A percentile compares a stretch with the other conserved stretches of the same genome.
phyloP scores from a whole-genome alignment of 2,888 invertebrate species.

The Uloborus plumipes region DNA sequence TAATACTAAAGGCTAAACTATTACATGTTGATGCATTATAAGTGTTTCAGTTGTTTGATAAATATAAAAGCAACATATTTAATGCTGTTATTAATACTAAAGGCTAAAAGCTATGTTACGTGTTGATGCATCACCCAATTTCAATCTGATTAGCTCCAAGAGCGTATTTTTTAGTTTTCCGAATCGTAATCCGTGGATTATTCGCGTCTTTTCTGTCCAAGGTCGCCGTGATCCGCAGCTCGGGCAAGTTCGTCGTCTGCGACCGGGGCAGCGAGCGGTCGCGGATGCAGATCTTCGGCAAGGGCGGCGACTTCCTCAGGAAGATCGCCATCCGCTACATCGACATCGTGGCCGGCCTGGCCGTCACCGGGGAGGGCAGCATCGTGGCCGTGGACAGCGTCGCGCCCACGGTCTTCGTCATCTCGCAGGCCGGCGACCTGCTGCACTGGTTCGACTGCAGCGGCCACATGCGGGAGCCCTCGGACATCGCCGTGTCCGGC shows the following conservation, averaged over 20 bases:
- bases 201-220: constrained; percentile 9
- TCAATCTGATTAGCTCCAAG: too few species aligned
- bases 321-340: constrained; percentile 86
- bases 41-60: too few species aligned
- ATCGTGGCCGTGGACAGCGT: constrained; percentile 98
- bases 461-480: constrained; percentile 97
- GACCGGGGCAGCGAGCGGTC: constrained; percentile 97
- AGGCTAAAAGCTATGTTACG: too few species aligned
- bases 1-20: too few species aligned
- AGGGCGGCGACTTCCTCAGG: constrained; percentile 93
- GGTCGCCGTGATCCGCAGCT: constrained; percentile 80
- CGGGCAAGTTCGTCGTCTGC: constrained; percentile 91
- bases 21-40: too few species aligned
- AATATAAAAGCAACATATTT: too few species aligned
- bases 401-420: constrained; percentile 94
- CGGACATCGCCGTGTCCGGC: constrained; percentile 96
- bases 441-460: constrained; percentile 98
- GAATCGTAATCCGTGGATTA: too few species aligned
- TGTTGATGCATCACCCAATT: too few species aligned
- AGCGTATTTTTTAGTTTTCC: too few species aligned
- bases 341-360: constrained; percentile 86
- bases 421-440: constrained; percentile 91
- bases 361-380: constrained; percentile 90
- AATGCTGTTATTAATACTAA: too few species aligned
- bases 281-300: constrained; percentile 97